A percentile compares a stretch with the other conserved stretches of the same genome.
These are phyloP conservation scores for Oscheius sp. DNA, from an alignment of 2,888 invertebrate species.

Conservation along the genomic window DNA sequence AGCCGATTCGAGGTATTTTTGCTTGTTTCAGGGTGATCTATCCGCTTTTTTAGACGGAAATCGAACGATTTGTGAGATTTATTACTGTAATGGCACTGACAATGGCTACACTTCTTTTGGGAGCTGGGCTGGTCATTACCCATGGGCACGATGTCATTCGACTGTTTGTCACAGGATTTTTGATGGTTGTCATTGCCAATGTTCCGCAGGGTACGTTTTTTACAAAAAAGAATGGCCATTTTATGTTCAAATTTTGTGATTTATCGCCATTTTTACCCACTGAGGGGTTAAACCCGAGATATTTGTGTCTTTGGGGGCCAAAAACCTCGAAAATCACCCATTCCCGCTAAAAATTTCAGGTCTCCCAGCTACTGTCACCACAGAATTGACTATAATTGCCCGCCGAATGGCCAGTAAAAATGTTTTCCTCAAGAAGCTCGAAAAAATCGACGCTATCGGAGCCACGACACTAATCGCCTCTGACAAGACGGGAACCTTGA, in stretches of 20 bases:
- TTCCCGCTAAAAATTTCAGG: slow-evolving; percentile 39
- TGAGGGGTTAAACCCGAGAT: no score
- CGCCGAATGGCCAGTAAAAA: slow-evolving; percentile 56
- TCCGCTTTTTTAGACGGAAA: slow-evolving; percentile 44
- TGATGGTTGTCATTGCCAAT: slow-evolving; percentile 63
- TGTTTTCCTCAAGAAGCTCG: slow-evolving; percentile 60
- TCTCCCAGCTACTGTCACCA: slow-evolving; percentile 56
- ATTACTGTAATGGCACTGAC: slow-evolving; percentile 61
- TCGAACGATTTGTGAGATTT: slow-evolving; percentile 61
- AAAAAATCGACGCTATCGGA: slow-evolving; percentile 57
- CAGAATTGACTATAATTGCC: slow-evolving; percentile 60
- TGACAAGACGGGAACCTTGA: slow-evolving; percentile 59
- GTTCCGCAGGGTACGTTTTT: slow-evolving; percentile 62
- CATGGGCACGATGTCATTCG: slow-evolving; percentile 53
- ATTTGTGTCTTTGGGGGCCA: no score
- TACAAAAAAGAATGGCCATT: no score
- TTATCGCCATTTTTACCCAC: no score
- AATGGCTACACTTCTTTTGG: slow-evolving; percentile 60
- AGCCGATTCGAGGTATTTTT: slow-evolving; percentile 51
- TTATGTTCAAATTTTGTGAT: not conserved
- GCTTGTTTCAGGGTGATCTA: not conserved
- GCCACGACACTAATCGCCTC: slow-evolving; percentile 55
- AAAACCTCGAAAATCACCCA: no score
- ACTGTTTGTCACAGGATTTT: slow-evolving; percentile 63
- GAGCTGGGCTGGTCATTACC: slow-evolving; percentile 53